phyloP scores from a whole-genome alignment of 2,888 invertebrate genomes.

The Ormyrus thymus region DNA sequence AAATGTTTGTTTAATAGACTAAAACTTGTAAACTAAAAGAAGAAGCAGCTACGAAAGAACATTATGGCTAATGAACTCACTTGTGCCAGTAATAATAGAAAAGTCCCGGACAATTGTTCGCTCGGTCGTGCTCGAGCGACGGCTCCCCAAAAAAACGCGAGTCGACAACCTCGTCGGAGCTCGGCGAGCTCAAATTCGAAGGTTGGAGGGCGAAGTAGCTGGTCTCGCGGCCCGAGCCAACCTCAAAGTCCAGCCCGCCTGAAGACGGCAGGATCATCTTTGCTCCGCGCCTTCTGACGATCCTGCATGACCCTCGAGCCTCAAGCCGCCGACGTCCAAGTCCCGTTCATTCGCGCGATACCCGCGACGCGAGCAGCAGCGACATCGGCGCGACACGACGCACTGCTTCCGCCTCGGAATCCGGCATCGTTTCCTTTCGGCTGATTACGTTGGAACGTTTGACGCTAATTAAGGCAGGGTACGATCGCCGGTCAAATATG shows the following conservation, averaged over 20 bases:
- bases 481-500: no score
- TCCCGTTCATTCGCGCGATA: conserved; percentile 24
- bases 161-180: conserved; percentile 43
- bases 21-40: no score
- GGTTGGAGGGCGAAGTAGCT: conserved; percentile 49
- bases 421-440: not conserved
- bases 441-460: not conserved
- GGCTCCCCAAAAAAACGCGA: conserved; percentile 24
- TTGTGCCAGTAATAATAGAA: conserved; percentile 54
- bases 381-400: not conserved
- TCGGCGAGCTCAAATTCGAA: conserved; percentile 46
- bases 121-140: conserved; percentile 38
- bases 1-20: no score
- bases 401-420: not conserved
- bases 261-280: conserved; percentile 52
- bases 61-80: conserved; percentile 36
- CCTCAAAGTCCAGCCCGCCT: conserved; percentile 49
- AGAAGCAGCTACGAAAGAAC: no score
- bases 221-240: conserved; percentile 17
- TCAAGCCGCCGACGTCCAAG: no score
- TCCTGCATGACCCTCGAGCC: not conserved
- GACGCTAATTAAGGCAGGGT: not conserved
- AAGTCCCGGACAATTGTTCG: conserved; percentile 22
- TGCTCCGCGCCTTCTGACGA: not conserved
- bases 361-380: conserved; percentile 7